Percentiles rank a stretch among this genome's conserved stretches.
phyloP scores from a whole-genome alignment of 2,113 vertebrate species.

The Vicugna pacos region DNA sequence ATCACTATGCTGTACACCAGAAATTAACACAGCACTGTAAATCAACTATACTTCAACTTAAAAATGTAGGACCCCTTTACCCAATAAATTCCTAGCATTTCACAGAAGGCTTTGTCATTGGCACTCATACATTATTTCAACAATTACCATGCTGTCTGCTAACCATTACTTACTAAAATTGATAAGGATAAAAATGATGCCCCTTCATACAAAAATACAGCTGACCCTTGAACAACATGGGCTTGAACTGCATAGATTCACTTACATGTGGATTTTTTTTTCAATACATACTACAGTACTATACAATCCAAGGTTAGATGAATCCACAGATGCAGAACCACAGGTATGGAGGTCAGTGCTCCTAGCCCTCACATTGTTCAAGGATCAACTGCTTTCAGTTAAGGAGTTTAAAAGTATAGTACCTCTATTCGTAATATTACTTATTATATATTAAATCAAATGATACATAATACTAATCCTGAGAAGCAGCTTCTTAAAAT shows the following conservation, averaged over 20 bases:
- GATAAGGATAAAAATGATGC: not conserved
- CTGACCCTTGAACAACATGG: not conserved
- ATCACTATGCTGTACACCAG: no score
- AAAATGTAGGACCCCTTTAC: not conserved
- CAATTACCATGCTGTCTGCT: not conserved
- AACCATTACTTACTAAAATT: constrained; percentile 24
- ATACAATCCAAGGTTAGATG: not conserved
- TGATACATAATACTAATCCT: not conserved
- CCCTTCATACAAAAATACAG: not conserved
- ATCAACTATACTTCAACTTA: no score
- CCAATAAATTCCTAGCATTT: not conserved
- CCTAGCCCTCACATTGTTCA: not conserved
- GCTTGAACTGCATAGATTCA: not conserved
- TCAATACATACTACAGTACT: not conserved
- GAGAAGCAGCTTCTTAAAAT: constrained; percentile 1
- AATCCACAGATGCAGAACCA: not conserved
- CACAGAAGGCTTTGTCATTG: not conserved
- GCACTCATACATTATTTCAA: not conserved
- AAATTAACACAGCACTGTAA: no score
- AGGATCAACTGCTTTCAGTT: not conserved
- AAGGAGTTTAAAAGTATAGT: not conserved
- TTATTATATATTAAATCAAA: constrained; percentile 13
- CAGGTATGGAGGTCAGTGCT: not conserved
- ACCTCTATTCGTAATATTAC: not conserved
- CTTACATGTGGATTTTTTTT: not conserved